Base-by-base conservation (phyloP, 2,888 invertebrate genomes). In the Tortricodes alternella region DNA sequence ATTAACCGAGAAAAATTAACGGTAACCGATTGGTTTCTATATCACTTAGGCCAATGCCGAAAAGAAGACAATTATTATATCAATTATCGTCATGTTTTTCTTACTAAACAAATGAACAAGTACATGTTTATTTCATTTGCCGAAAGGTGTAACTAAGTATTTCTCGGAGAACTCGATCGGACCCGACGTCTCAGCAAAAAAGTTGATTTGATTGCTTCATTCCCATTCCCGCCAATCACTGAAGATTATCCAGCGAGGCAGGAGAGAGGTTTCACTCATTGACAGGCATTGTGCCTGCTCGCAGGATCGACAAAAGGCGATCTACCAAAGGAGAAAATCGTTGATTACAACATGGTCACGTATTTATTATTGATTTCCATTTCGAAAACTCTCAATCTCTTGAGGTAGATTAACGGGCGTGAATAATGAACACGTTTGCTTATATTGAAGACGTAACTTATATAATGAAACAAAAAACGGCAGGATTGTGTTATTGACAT, bases 231-330 rank as follows among this genome's bases (percentile, higher is more conserved):
- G 29, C 16, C 23, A 62, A 69, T 71, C 62, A 63, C 48, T 58
- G 55, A 48, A 64, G 68, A 69, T 68, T 70, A 70, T 61, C 58
- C 62, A 62, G 58, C 60, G 23, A 60, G 63, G 65, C n/a, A n/a
- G n/a, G n/a, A n/a, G n/a, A n/a, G n/a, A n/a, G n/a, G 58, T 65
- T 62, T 60, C 57, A 64, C 63, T 63, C 62, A 64, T 61, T 63
- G 52, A 53, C 58, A 63, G 53, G 43, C 46, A 41, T 53, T 46
- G 39, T 46, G 50, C 13, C 34, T 7, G 15, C 34, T 11, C 34
- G 34, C 34, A 34, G 34, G 11, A 7, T 11, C 11, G 15, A 4
- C 5, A 34, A 34, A 34, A 11, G 34, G 13, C 2, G 11, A 13
- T 3, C 15, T 5, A 34, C 13, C 2, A 13, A 34, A 34, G 34